Base-by-base conservation (phyloP, 2,797 vertebrate species). In the Podargus strigoides region DNA sequence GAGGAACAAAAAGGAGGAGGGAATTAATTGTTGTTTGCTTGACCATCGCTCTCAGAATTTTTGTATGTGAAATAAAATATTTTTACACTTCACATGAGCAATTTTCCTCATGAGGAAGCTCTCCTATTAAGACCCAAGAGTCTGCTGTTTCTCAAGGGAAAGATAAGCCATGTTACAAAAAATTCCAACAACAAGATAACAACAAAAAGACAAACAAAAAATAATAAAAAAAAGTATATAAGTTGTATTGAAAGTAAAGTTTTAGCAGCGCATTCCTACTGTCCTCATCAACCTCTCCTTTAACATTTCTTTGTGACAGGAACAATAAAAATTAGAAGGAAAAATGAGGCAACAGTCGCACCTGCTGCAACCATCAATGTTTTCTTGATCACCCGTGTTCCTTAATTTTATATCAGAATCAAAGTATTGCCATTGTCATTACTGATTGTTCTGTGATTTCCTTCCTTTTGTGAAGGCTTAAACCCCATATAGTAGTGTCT, bases 151-250 rank as follows among this genome's bases (percentile, higher is more conserved):
- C 9, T 42, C 27, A 23, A 15, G 47, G 28, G 19, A 62, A 96
- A 85, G 36, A 7, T 7, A 82, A 85, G 58, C 3, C 4, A 8
- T 14, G 2, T 42, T n/a, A 39, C 7, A 17, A 63, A 69, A 60
- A 3, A 20, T 7, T 7, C 2, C 8, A 36, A 26, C 20, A 34
- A 10, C 11, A 52, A 39, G 42, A 46, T 17, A 2, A 3, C 12
- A 44, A 27, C 24, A 30, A 66, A 70, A 36, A 3, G 3, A 41
- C 8, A n/a, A n/a, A 22, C 1, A 39, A n/a, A 46, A 39, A 18
- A 7, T 1, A 5, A n/a, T 10, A 52, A 12, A 1, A 28, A 36
- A 26, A 24, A 27, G 1, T 8, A 39, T 24, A 1, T 14, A 15
- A 41, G 0, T n/a, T 56, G 4, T 37, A 52, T 64, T 73, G 52